These are phyloP conservation scores for Pollimyrus isidori DNA, from an alignment of 2,113 vertebrate species.

Conservation along the genomic window DNA sequence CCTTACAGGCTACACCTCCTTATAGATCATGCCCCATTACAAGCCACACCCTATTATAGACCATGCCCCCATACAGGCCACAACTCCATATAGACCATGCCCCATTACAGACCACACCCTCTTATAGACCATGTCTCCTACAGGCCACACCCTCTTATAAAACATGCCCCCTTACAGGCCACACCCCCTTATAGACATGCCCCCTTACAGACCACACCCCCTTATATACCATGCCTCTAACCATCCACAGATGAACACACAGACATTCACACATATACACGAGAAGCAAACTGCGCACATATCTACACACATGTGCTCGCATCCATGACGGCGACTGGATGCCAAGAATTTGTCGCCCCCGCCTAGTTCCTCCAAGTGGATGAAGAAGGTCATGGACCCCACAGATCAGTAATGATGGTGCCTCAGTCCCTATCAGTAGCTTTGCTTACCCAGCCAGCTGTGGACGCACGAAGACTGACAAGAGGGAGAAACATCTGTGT, in stretches of 20 bases:
- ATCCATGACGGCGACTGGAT: neutral
- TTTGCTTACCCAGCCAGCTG: neutral
- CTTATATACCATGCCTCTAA: neutral
- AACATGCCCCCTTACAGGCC: neutral
- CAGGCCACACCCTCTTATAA: neutral
- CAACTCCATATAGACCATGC: conserved; percentile 14
- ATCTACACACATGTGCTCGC: neutral
- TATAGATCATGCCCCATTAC: conserved; percentile 17
- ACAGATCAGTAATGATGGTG: neutral
- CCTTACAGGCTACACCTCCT: neutral
- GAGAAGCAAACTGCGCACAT: neutral
- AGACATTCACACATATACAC: neutral
- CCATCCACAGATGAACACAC: neutral
- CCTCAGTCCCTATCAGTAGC: neutral
- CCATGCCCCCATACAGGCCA: neutral
- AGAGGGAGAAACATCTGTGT: neutral
- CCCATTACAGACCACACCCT: neutral
- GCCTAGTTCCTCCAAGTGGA: neutral
- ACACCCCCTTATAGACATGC: conserved; percentile 14
- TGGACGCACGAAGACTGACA: too few relatives aligned
- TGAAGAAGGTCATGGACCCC: neutral
- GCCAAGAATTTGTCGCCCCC: neutral
- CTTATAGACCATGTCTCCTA: neutral
- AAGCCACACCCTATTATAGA: neutral
- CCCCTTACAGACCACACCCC: neutral